Base-by-base conservation (phyloP, 2,888 invertebrate species). In the Chrysolina haemoptera region DNA sequence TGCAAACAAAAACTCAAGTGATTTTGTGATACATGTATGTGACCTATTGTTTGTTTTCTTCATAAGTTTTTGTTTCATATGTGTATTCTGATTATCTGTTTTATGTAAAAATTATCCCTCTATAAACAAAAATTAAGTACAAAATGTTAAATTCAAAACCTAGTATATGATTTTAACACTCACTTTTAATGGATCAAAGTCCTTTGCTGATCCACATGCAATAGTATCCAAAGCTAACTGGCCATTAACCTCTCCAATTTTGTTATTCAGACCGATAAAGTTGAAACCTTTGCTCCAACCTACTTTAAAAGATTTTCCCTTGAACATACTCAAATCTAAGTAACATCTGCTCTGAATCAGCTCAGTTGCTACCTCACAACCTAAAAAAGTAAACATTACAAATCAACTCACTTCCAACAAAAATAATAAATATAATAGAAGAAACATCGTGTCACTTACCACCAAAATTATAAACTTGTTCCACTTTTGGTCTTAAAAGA, bases 241-340 rank as follows among this genome's bases (percentile, higher is more conserved):
- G 5, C 76, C 75, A 46, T 76, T 79, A 3, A 75, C 69, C 66
- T 78, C 77, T 1, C 68, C 72, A 11, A 73, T 71, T 63, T 76
- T 76, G 22, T 62, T 64, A 40, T 79, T 78, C 43, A 78, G 40
- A 41, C 73, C 70, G 18, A 76, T 76, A 70, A 93, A 85, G 0
- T 90, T 90, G 80, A 91, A 90, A 14, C 91, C 90, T 0, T 93
- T 92, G 0, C 93, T 93, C 93, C 96, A 97, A 0, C 95, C 94
- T 0, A 93, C 91, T 83, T 94, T 92, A 76, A 92, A 92, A 74
- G 93, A 91, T 0, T 93, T 90, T 35, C 93, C 92, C 79, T 91
- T 91, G 64, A 90, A 89, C 10, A 93, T 87, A 0, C 90, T 90
- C 85, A 91, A 84, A 83, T 94, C 93, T 0, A 90, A 88, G 14